Evolutionary conservation across 2,888 invertebrate genomes (phyloP).

Genomic region (Macroteleia sp.): DNA sequence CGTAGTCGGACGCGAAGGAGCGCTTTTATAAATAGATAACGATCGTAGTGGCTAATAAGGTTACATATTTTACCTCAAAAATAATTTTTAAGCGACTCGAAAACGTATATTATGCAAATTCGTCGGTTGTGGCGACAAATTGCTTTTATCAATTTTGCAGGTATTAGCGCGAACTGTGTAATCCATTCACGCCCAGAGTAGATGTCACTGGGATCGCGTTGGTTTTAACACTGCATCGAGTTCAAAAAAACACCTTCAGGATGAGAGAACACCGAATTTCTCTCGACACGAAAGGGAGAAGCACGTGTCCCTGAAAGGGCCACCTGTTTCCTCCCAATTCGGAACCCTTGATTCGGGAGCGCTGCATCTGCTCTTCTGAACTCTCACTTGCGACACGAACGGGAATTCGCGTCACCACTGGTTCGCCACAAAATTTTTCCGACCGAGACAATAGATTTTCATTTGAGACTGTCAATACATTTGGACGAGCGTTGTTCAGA

Average conservation of each 20-base stretch:
- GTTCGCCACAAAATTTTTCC: too few relatives aligned
- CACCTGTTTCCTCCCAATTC: slow-evolving; percentile 12
- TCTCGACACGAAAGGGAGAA: too few relatives aligned
- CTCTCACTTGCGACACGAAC: not conserved
- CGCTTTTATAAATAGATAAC: slow-evolving; percentile 30
- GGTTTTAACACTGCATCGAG: too few relatives aligned
- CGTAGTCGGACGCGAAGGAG: not conserved
- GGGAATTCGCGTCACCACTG: too few relatives aligned
- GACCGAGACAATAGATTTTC: too few relatives aligned
- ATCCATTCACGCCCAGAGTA: not conserved
- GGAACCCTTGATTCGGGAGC: not conserved
- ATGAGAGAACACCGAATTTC: too few relatives aligned
- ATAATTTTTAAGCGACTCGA: slow-evolving; percentile 16
- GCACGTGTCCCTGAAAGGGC: slow-evolving; percentile 3
- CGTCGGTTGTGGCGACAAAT: not conserved
- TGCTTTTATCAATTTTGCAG: too few relatives aligned
- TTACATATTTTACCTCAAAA: slow-evolving; percentile 33
- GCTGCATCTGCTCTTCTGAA: too few relatives aligned
- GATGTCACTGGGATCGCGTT: not conserved
- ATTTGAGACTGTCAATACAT: too few relatives aligned
- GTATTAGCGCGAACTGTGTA: not conserved
- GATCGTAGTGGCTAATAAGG: slow-evolving; percentile 27
- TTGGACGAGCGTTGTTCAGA: too few relatives aligned
- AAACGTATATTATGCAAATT: not conserved
- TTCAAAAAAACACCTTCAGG: too few relatives aligned